phyloP scores from a whole-genome alignment of 2,797 vertebrate genomes.

The Podarcis lilfordi region DNA sequence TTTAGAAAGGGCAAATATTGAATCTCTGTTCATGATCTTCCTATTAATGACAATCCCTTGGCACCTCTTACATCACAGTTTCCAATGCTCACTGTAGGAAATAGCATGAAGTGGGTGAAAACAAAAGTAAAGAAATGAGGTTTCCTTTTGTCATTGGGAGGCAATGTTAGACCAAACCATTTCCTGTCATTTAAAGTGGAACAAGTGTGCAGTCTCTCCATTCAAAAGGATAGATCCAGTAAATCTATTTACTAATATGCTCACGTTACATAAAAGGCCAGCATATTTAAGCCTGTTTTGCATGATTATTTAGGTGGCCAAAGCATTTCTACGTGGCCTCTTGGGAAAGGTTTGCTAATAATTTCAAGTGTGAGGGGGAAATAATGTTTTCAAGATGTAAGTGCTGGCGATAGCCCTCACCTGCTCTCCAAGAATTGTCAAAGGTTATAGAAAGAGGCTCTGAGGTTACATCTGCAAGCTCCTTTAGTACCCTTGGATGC shows the following conservation, averaged over 20 bases:
- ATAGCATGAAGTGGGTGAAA: conserved; percentile 3
- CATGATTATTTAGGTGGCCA: neutral
- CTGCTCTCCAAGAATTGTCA: too few relatives aligned
- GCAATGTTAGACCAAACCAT: neutral
- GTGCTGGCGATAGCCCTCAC: too few relatives aligned
- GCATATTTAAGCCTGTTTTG: neutral
- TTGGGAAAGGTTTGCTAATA: neutral
- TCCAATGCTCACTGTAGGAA: neutral
- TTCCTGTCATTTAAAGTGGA: conserved; percentile 3
- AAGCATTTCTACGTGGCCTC: neutral
- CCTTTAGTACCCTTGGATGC: too few relatives aligned
- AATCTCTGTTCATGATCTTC: neutral
- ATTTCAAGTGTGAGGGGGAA: neutral
- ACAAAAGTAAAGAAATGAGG: conserved; percentile 12
- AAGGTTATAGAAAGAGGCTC: too few relatives aligned
- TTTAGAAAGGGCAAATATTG: neutral
- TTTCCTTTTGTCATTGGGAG: neutral
- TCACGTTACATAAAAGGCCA: neutral
- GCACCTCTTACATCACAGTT: neutral
- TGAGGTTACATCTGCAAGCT: too few relatives aligned
- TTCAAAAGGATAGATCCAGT: neutral
- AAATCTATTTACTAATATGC: neutral
- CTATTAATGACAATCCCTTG: neutral
- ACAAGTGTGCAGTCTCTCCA: neutral
- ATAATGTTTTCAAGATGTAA: too few relatives aligned